A percentile compares a stretch with the other conserved stretches of the same genome.
Conservation (phyloP, 2,113 vertebrate genomes). For the Proterorhinus semilunaris region DNA sequence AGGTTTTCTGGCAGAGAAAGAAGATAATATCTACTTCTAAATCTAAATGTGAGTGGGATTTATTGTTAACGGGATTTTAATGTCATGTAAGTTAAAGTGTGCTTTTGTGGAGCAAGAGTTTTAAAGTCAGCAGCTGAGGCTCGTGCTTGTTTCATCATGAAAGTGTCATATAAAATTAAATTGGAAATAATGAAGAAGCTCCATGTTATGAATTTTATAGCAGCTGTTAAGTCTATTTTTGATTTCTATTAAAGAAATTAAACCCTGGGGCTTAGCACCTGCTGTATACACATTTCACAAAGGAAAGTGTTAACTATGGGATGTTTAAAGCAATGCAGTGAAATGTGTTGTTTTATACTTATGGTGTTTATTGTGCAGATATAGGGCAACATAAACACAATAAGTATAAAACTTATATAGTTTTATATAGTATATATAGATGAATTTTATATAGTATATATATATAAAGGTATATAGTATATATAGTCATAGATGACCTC, state of each 20-base stretch:
- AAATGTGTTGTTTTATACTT: neutral
- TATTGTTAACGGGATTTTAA: too few relatives aligned
- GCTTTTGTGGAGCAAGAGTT: neutral
- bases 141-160: neutral
- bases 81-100: neutral
- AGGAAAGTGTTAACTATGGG: neutral
- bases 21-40: neutral
- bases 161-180: neutral
- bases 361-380: too few relatives aligned
- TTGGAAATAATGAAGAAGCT: neutral
- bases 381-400: too few relatives aligned
- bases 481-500: too few relatives aligned
- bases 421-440: too few relatives aligned
- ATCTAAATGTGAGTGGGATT: too few relatives aligned
- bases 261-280: constrained; percentile 5
- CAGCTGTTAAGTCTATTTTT: constrained; percentile 1
- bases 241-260: neutral
- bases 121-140: neutral
- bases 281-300: neutral
- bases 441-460: too few relatives aligned
- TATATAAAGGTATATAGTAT: too few relatives aligned
- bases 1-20: neutral
- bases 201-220: constrained; percentile 4
- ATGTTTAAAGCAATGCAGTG: neutral
- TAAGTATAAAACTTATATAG: too few relatives aligned